Evolutionary conservation across 2,113 vertebrate genomes (phyloP).

Genomic region (Myiozetetes cayanensis): DNA sequence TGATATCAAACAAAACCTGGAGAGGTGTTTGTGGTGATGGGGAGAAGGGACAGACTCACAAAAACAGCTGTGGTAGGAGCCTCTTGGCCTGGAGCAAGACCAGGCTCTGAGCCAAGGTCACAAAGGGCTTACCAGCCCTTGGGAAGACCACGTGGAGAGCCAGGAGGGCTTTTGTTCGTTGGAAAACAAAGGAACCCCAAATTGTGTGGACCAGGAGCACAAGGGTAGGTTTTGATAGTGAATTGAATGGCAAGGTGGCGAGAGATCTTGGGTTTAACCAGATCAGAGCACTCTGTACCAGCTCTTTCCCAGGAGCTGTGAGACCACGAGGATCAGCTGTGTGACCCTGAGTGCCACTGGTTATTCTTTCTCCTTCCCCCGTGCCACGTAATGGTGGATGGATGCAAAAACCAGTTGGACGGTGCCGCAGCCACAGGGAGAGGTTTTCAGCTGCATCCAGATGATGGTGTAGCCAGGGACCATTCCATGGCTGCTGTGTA

Average conservation of each 20-base stretch:
- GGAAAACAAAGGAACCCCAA: not conserved
- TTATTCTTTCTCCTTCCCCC: not conserved
- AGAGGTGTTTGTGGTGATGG: not conserved
- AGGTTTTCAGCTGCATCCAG: not conserved
- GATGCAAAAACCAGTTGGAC: accelerated
- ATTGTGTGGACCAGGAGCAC: not conserved
- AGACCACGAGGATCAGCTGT: not conserved
- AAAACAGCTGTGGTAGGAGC: not conserved
- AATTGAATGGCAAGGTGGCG: not conserved
- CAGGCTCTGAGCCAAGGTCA: not conserved
- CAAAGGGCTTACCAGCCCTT: not conserved
- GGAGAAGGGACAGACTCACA: not conserved
- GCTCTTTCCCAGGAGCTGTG: not conserved
- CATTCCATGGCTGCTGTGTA: accelerated
- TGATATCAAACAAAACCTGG: not conserved
- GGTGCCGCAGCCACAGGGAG: not conserved
- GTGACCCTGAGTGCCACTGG: accelerated
- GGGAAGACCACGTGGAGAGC: accelerated
- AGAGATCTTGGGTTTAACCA: not conserved
- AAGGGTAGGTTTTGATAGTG: not conserved
- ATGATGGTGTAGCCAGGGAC: not conserved
- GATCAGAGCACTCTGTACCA: not conserved
- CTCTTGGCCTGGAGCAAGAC: not conserved
- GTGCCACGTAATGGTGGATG: accelerated
- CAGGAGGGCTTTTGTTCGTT: not conserved